A percentile compares a stretch with the other conserved stretches of the same genome.
phyloP scores from a whole-genome alignment of 2,113 vertebrate genomes.

The Sander vitreus region DNA sequence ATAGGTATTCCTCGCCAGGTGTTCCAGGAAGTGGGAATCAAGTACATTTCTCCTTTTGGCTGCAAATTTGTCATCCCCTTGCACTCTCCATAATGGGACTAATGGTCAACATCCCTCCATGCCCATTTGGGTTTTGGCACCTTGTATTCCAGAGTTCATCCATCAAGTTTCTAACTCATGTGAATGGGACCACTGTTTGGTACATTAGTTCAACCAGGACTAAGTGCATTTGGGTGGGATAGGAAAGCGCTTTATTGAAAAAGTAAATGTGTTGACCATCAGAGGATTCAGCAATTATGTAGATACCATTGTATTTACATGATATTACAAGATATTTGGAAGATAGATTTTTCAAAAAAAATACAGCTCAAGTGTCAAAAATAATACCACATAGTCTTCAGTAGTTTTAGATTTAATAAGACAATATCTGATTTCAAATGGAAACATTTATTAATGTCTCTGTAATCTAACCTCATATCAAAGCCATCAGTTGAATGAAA shows the following conservation, averaged over 20 bases:
- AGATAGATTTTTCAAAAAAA: neutral
- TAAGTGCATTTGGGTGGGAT: neutral
- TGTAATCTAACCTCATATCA: conserved; percentile 31
- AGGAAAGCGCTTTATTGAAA: neutral
- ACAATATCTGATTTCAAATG: conserved; percentile 49
- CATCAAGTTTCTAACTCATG: conserved; percentile 30
- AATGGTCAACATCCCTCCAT: conserved; percentile 16
- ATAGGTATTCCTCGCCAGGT: conserved; percentile 96
- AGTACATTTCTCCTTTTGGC: conserved; percentile 96
- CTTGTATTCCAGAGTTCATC: conserved; percentile 53
- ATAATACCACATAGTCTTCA: neutral
- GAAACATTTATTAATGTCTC: conserved; percentile 9
- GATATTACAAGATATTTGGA: neutral
- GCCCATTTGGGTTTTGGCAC: conserved; percentile 52
- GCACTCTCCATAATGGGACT: conserved; percentile 87
- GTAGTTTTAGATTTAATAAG: conserved; percentile 28
- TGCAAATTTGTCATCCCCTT: conserved; percentile 98
- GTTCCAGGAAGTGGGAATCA: conserved; percentile 96
- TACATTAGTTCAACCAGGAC: conserved; percentile 22
- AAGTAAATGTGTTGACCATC: conserved; percentile 26
- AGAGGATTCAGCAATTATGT: conserved; percentile 16
- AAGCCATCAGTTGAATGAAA: conserved; percentile 32
- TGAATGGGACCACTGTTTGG: conserved; percentile 36
- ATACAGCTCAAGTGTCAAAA: conserved; percentile 17
- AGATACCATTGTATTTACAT: conserved; percentile 35